Percentiles rank a stretch among this genome's conserved stretches.
These are phyloP conservation scores for Dorcus hopei DNA, from an alignment of 2,888 invertebrate genomes.

Conservation along the genomic window DNA sequence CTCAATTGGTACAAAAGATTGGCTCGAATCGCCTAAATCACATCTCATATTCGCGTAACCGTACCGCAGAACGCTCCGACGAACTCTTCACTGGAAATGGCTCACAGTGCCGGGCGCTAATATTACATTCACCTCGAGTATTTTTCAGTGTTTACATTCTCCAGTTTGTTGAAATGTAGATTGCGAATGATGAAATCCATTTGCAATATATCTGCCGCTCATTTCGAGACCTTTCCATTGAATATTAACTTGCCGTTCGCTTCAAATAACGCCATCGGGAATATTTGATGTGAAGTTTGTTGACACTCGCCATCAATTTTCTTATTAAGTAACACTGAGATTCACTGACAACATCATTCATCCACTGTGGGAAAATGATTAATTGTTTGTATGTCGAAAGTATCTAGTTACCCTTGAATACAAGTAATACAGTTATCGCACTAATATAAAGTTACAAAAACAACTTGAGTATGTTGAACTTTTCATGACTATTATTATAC, in stretches of 20 bases:
- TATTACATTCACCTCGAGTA: slow-evolving; percentile 47
- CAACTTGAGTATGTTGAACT: no score
- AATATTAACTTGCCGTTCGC: not conserved
- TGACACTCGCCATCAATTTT: slow-evolving; percentile 2
- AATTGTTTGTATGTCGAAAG: not conserved
- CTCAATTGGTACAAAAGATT: slow-evolving; percentile 45
- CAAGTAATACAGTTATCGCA: no score
- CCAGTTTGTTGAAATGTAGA: slow-evolving; percentile 44
- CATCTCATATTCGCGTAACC: slow-evolving; percentile 39
- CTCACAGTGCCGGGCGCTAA: slow-evolving; percentile 28
- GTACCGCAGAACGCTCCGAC: slow-evolving; percentile 31
- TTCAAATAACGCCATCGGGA: not conserved
- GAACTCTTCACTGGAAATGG: not conserved
- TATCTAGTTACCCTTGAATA: no score
- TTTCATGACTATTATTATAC: no score
- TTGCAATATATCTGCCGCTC: slow-evolving; percentile 39
- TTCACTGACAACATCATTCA: slow-evolving; percentile 6
- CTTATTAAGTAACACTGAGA: slow-evolving; percentile 3
- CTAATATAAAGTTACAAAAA: no score
- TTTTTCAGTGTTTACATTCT: slow-evolving; percentile 50
- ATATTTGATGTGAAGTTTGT: slow-evolving; percentile 1
- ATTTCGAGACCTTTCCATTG: not conserved
- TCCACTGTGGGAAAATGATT: slow-evolving; percentile 1
- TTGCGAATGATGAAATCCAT: slow-evolving; percentile 46
- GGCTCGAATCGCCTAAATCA: slow-evolving; percentile 42